These are phyloP conservation scores for Amphilophus citrinellus DNA, from an alignment of 2,113 vertebrate genomes.

Conservation along the genomic window DNA sequence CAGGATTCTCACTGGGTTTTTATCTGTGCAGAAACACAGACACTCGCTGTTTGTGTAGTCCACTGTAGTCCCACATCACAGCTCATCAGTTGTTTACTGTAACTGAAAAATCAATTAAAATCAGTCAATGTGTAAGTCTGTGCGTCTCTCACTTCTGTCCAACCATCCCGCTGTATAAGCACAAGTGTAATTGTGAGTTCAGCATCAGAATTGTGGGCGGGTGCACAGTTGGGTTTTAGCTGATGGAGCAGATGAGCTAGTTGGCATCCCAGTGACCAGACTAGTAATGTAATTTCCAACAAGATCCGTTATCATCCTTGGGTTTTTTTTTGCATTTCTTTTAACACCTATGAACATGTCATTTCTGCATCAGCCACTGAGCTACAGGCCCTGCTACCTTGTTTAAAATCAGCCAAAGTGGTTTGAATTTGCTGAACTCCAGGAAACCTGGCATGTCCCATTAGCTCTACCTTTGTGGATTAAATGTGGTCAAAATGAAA, in stretches of 20 bases:
- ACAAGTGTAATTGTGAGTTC: slow-evolving; percentile 11
- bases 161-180: not conserved
- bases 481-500: not conserved
- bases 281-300: slow-evolving; percentile 33
- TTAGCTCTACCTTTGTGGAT: not conserved
- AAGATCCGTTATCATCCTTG: not conserved
- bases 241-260: slow-evolving; percentile 30
- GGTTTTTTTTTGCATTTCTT: not conserved
- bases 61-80: not conserved
- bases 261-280: slow-evolving; percentile 20
- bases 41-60: not conserved
- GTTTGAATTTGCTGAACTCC: too few relatives aligned
- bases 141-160: slow-evolving; percentile 28
- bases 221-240: not conserved
- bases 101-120: slow-evolving; percentile 64
- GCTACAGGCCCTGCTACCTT: too few relatives aligned
- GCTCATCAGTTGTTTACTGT: slow-evolving; percentile 42
- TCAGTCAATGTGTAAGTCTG: slow-evolving; percentile 35
- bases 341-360: not conserved
- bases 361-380: not conserved
- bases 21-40: not conserved
- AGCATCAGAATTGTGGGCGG: not conserved
- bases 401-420: not conserved
- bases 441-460: not conserved
- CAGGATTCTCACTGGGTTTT: not conserved